Conservation (phyloP, 2,888 invertebrate species). For the Odiellus spinosus region DNA sequence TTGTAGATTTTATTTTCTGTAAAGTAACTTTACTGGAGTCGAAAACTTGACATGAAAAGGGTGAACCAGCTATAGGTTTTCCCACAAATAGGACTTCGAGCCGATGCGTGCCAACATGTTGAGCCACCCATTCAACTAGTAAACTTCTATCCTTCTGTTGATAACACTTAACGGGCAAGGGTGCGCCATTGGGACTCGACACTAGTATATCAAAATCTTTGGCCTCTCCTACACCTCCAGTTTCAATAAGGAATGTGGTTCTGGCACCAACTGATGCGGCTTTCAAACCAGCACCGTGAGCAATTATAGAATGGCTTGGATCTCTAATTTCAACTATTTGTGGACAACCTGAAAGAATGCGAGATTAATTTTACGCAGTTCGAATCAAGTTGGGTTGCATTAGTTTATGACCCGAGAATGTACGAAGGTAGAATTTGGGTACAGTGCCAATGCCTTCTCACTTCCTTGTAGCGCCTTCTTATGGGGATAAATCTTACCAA, state of each 20-base stretch:
- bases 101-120: constrained; percentile 25
- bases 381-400: too few species aligned
- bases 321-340: constrained; percentile 41
- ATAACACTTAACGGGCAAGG: constrained; percentile 78
- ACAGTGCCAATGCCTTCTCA: too few species aligned
- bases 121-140: constrained; percentile 79
- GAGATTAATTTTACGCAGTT: too few species aligned
- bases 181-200: constrained; percentile 39
- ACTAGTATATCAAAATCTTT: constrained; percentile 81
- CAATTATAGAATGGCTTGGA: constrained; percentile 53
- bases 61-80: constrained; percentile 89
- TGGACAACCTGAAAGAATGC: constrained; percentile 36
- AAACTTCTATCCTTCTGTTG: constrained; percentile 90
- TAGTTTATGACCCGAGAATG: too few species aligned
- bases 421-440: too few species aligned
- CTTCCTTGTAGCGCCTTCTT: too few species aligned
- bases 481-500: too few species aligned
- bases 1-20: constrained; percentile 39
- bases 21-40: constrained; percentile 79
- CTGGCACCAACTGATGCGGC: constrained; percentile 66
- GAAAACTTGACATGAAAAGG: constrained; percentile 88
- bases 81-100: constrained; percentile 86
- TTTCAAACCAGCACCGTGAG: constrained; percentile 66
- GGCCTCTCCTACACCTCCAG: constrained; percentile 41
- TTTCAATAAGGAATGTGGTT: constrained; percentile 75